Conservation (phyloP, 1,140 invertebrate genomes). For the Lamellibrachia luymesi region DNA sequence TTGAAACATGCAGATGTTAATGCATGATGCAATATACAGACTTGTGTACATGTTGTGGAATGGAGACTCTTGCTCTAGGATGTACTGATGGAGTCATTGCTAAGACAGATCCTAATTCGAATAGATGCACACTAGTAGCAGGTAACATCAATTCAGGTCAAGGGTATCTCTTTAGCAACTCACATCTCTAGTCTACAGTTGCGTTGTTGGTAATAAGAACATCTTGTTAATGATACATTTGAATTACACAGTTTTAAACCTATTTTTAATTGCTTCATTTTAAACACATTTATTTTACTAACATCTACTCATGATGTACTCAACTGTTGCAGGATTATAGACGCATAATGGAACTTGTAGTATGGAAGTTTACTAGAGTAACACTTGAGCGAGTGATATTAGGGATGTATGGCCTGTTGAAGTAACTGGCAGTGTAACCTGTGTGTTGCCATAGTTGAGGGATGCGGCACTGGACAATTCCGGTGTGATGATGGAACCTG, state of each 20-base stretch:
- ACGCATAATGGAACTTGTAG: neutral
- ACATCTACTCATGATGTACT: neutral
- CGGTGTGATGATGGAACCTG: slow-evolving; percentile 20
- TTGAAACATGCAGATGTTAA: neutral
- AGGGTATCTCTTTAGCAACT: neutral
- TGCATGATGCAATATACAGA: neutral
- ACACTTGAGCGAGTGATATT: too few species aligned
- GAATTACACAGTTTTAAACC: neutral
- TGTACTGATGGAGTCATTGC: neutral
- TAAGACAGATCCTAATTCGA: neutral
- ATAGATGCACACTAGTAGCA: neutral
- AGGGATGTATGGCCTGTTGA: too few species aligned
- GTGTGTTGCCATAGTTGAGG: neutral
- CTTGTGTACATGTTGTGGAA: neutral
- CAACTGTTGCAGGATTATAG: neutral
- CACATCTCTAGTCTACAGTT: neutral
- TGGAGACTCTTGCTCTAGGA: neutral
- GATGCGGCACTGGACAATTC: slow-evolving; percentile 2
- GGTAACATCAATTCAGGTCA: neutral
- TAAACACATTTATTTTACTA: neutral
- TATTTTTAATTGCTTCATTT: neutral
- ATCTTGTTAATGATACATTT: neutral
- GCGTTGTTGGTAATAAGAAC: neutral
- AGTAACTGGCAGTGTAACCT: too few species aligned
- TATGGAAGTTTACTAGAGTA: neutral